Evolutionary conservation across 2,888 invertebrate genomes (phyloP).

Genomic region (Sclerodermus sp.): DNA sequence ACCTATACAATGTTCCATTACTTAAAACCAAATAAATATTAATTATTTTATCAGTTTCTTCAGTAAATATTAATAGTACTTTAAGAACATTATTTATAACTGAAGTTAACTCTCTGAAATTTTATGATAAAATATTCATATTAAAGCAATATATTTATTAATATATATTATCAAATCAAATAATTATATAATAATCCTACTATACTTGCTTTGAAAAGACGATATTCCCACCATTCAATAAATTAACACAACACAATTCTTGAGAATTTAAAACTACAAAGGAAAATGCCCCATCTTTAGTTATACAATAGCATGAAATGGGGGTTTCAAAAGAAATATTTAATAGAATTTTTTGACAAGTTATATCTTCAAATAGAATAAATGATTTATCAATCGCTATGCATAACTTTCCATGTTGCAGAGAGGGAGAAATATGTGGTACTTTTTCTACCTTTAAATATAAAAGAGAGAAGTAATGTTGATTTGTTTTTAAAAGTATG

Average conservation of each 20-base stretch:
- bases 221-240: slow-evolving; percentile 31
- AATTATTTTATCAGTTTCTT: slow-evolving; percentile 8
- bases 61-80: slow-evolving; percentile 30
- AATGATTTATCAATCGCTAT: slow-evolving; percentile 48
- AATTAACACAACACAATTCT: slow-evolving; percentile 42
- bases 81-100: slow-evolving; percentile 6
- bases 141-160: slow-evolving; percentile 1
- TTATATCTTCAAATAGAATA: slow-evolving; percentile 46
- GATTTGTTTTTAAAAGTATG: background rate
- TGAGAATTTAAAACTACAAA: slow-evolving; percentile 40
- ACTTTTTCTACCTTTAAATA: slow-evolving; percentile 13
- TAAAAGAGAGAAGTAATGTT: background rate
- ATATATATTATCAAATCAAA: background rate
- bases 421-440: slow-evolving; percentile 29
- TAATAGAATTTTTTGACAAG: slow-evolving; percentile 39
- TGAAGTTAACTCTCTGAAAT: slow-evolving; percentile 17
- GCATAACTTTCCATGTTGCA: slow-evolving; percentile 41
- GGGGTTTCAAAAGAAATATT: slow-evolving; percentile 39
- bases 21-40: slow-evolving; percentile 28
- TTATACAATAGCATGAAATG: slow-evolving; percentile 41
- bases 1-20: slow-evolving; percentile 37
- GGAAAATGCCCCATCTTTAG: slow-evolving; percentile 38
- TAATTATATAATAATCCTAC: background rate
- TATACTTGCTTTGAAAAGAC: slow-evolving; percentile 40
- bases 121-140: slow-evolving; percentile 17